These are phyloP conservation scores for Drosophila miranda DNA, from an alignment of 1,140 invertebrate species.

Conservation along the genomic window DNA sequence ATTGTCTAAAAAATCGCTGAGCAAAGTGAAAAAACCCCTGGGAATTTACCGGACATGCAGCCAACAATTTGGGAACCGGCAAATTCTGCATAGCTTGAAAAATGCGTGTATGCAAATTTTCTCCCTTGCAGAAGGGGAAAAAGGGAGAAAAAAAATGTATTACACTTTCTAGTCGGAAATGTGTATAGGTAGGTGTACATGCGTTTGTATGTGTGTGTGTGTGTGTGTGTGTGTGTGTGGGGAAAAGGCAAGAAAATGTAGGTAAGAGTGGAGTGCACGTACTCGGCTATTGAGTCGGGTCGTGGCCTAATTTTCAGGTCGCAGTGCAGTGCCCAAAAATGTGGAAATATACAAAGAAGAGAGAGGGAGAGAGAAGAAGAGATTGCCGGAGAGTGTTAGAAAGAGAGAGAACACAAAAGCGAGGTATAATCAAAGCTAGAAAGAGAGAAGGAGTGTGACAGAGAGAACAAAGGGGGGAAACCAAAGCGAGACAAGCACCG, in stretches of 20 bases:
- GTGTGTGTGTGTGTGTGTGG: neutral
- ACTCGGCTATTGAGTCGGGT: conserved; percentile 27
- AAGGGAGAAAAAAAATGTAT: conserved; percentile 36
- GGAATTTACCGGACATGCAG: conserved; percentile 61
- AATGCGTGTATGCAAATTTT: conserved; percentile 76
- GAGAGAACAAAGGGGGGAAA: neutral
- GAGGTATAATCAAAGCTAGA: no score
- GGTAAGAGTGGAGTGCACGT: conserved; percentile 22
- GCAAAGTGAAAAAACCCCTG: conserved; percentile 22
- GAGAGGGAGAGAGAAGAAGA: conserved; percentile 3
- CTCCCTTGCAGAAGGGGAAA: conserved; percentile 15
- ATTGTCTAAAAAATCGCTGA: conserved; percentile 53
- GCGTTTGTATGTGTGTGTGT: neutral
- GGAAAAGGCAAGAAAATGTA: conserved; percentile 35
- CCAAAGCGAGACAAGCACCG: neutral
- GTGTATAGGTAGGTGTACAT: neutral
- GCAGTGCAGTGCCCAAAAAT: conserved; percentile 37
- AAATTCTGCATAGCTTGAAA: conserved; percentile 48
- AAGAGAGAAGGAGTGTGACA: no score
- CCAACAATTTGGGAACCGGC: conserved; percentile 54
- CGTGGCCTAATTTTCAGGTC: conserved; percentile 51
- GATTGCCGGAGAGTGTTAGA: neutral
- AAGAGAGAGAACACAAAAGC: no score
- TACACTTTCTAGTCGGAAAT: conserved; percentile 36
- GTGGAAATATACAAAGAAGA: conserved; percentile 18